Base-by-base conservation (phyloP, 2,888 invertebrate species). In the Andricus curvator region DNA sequence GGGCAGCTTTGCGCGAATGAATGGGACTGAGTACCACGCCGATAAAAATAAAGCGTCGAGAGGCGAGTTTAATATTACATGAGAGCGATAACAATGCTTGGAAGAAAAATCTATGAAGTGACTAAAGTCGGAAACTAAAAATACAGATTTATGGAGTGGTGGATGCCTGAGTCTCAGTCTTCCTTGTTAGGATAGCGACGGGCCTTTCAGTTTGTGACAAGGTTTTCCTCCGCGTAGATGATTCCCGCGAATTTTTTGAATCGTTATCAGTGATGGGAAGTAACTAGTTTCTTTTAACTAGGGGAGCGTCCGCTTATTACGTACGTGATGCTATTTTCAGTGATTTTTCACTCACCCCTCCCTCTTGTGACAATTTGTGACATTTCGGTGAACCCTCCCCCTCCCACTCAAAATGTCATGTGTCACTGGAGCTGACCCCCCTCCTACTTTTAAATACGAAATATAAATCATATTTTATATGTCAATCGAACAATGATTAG, bases 31-130 rank as follows among this genome's bases (percentile, higher is more conserved):
- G 56, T 51, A 74, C 56, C 56, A 74, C 6, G 67, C 25, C 65
- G 51, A 67, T 78, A 78, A 67, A 78, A 78, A 78, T 67, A 78
- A n/a, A n/a, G 56, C 33, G 51, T 78, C 51, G 76, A 15, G 62
- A 37, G 37, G 56, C 64, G 66, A 81, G 81, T 84, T 88, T 81
- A 87, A 89, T 89, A 89, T 89, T 89, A 74, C 86, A 89, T 89
- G 87, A 88, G 87, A 80, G 70, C 70, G 85, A 82, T 56, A 68
- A 48, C 78, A 88, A 86, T 81, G 51, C 76, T 68, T 80, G 77
- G 81, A 86, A 85, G 85, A 87, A 84, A 81, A 81, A 83, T 84
- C 77, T 78, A 65, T 80, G 78, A 84, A 84, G 77, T 80, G 81
- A 82, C 83, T 84, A 77, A 86, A 87, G 83, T 84, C 82, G 83